Percentiles rank a stretch among this genome's conserved stretches.
These are phyloP conservation scores for Sisyra nigra DNA, from an alignment of 2,888 invertebrate species.

Conservation along the genomic window DNA sequence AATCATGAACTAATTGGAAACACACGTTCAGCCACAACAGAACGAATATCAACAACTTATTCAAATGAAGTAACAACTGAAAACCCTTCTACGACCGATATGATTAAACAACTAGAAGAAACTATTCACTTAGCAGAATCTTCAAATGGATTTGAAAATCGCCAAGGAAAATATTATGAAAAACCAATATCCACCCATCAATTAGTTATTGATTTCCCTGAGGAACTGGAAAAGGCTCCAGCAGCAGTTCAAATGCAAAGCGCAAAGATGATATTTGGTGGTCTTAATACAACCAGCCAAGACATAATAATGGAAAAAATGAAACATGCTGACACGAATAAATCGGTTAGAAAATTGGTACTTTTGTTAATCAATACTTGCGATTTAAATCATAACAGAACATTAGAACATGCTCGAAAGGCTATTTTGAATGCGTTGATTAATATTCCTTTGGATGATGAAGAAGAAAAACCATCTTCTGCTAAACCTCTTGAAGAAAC, in stretches of 20 bases:
- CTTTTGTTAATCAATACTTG: conserved; percentile 64
- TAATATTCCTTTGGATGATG: conserved; percentile 40
- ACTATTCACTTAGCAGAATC: conserved; percentile 4
- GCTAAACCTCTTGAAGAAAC: neutral
- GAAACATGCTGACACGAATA: conserved; percentile 65
- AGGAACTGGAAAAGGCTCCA: conserved; percentile 31
- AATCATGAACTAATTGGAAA: conserved; percentile 36
- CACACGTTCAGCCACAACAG: conserved; percentile 20
- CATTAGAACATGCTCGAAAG: conserved; percentile 51
- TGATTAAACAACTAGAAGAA: neutral
- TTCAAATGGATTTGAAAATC: neutral
- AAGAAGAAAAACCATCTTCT: conserved; percentile 12
- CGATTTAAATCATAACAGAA: conserved; percentile 48
- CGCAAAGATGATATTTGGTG: conserved; percentile 60
- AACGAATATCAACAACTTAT: conserved; percentile 17
- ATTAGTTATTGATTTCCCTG: conserved; percentile 27
- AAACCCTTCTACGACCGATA: conserved; percentile 12
- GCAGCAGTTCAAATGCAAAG: conserved; percentile 51
- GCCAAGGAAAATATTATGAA: neutral
- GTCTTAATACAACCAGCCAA: conserved; percentile 57
- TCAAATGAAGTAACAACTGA: conserved; percentile 12
- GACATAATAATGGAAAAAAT: conserved; percentile 62
- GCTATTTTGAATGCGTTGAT: conserved; percentile 51
- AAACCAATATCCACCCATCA: conserved; percentile 8
- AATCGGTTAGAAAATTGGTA: conserved; percentile 55